Percentiles rank a stretch among this genome's conserved stretches.
Conservation (phyloP, 1,140 invertebrate genomes). For the Lethocerus indicus region DNA sequence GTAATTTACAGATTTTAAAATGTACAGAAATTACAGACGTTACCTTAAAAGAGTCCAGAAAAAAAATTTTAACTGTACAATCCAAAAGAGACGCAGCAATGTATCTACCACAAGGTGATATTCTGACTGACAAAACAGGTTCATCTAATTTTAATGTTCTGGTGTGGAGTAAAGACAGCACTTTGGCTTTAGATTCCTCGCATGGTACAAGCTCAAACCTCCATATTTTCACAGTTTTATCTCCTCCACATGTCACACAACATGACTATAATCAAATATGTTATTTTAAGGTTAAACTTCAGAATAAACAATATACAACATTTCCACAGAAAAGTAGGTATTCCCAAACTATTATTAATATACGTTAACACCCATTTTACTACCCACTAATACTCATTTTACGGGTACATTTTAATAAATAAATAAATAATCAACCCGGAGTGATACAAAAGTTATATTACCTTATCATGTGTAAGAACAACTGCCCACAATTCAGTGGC, state of each 20-base stretch:
- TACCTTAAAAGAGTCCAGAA: conserved; percentile 83
- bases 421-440: neutral
- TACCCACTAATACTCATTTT: too few relatives aligned
- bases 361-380: too few relatives aligned
- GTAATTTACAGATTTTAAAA: neutral
- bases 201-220: conserved; percentile 67
- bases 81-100: conserved; percentile 82
- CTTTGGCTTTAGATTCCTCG: conserved; percentile 38
- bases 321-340: neutral
- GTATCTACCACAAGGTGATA: conserved; percentile 74
- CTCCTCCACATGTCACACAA: conserved; percentile 69
- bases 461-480: conserved; percentile 53
- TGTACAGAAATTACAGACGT: conserved; percentile 9
- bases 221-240: conserved; percentile 89
- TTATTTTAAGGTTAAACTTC: too few relatives aligned
- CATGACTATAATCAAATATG: too few relatives aligned
- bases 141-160: conserved; percentile 77
- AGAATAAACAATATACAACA: conserved; percentile 6
- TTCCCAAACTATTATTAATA: too few relatives aligned
- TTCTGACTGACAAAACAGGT: conserved; percentile 59
- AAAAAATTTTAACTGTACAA: conserved; percentile 91
- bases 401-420: neutral
- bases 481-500: conserved; percentile 59
- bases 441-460: conserved; percentile 20
- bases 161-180: conserved; percentile 61